These are phyloP conservation scores for Dasyurus viverrinus DNA, from an alignment of 2,113 vertebrate genomes.

Conservation along the genomic window DNA sequence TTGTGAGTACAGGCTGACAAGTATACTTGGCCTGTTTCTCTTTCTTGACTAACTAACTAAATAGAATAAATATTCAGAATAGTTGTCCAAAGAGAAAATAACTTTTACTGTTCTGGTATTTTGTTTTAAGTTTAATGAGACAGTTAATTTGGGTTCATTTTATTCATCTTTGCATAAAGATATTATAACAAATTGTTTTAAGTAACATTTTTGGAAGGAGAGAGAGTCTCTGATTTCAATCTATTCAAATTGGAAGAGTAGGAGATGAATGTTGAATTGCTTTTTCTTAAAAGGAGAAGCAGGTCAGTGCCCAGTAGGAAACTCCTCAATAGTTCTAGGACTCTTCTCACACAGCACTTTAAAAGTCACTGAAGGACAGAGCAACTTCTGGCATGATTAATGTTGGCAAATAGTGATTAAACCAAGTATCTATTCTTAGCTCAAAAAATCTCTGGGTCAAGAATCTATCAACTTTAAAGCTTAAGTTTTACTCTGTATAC, in stretches of 20 bases:
- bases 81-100: conserved; percentile 58
- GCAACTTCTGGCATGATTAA: not conserved
- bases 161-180: not conserved
- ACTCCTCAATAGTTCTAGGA: conserved; percentile 30
- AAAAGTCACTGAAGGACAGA: conserved; percentile 16
- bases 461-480: not conserved
- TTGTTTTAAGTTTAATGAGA: not conserved
- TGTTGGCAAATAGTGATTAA: conserved; percentile 11
- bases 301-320: not conserved
- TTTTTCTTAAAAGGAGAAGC: not conserved
- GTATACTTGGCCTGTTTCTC: not conserved
- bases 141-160: not conserved
- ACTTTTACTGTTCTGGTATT: conserved; percentile 56
- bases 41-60: conserved; percentile 65
- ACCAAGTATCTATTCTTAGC: conserved; percentile 5
- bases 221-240: not conserved
- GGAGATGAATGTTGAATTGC: conserved; percentile 25
- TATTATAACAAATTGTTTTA: conserved; percentile 70
- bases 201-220: conserved; percentile 38
- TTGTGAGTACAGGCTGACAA: conserved; percentile 58
- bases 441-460: not conserved
- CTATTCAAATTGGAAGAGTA: conserved; percentile 27
- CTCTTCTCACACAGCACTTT: not conserved
- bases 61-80: conserved; percentile 51
- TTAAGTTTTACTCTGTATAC: not conserved